A percentile compares a stretch with the other conserved stretches of the same genome.
phyloP scores from a whole-genome alignment of 2,888 invertebrate species.

The Chironomus tentans region DNA sequence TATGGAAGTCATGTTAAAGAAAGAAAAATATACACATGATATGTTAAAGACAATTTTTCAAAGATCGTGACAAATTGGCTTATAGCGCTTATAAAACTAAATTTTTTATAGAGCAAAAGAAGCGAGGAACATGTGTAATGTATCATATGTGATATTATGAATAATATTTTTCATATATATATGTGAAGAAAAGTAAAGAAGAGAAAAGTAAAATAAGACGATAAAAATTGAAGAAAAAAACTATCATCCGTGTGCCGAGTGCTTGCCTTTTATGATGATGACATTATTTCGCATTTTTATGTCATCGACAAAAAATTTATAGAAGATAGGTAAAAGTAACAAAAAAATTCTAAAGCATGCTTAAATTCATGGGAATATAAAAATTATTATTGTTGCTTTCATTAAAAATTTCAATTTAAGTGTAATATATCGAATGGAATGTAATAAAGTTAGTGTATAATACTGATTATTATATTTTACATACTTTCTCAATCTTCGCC shows the following conservation, averaged over 20 bases:
- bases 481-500: neutral
- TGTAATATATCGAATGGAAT: neutral
- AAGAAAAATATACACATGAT: neutral
- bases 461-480: neutral
- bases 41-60: neutral
- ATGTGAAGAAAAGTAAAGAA: neutral
- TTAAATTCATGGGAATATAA: no score
- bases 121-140: constrained; percentile 7
- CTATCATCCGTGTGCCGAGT: constrained; percentile 3
- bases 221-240: constrained; percentile 18
- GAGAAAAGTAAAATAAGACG: neutral
- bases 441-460: constrained; percentile 16
- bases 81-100: constrained; percentile 25
- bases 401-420: neutral
- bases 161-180: neutral
- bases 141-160: constrained; percentile 2
- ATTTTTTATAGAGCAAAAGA: constrained; percentile 13
- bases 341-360: no score
- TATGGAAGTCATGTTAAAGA: neutral
- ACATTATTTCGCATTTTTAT: constrained; percentile 10
- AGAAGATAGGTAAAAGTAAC: neutral
- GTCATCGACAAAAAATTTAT: neutral
- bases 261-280: constrained; percentile 4
- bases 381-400: constrained; percentile 3
- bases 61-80: constrained; percentile 27